Evolutionary conservation across 2,113 vertebrate genomes (phyloP).

Genomic region (Ursus arctos): DNA sequence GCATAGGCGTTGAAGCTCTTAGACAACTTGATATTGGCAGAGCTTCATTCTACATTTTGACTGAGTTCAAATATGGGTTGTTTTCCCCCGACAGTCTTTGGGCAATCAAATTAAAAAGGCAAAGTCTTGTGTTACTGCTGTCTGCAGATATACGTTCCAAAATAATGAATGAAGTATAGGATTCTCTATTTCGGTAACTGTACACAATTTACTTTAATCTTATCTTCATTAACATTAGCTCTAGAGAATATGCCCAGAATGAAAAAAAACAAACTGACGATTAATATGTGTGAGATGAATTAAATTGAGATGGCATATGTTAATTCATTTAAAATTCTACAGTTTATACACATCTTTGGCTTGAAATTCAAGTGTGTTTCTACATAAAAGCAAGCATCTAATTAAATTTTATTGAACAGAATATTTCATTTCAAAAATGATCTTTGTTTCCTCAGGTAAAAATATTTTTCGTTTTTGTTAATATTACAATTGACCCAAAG

Average conservation of each 20-base stretch:
- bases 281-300: background rate
- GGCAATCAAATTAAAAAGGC: background rate
- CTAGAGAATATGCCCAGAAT: background rate
- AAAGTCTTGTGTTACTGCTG: background rate
- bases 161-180: background rate
- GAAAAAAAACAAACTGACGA: background rate
- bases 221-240: background rate
- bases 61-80: background rate
- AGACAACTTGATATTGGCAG: background rate
- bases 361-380: background rate
- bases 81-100: background rate
- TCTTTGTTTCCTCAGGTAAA: background rate
- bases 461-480: background rate
- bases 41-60: background rate
- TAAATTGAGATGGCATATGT: background rate
- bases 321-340: constrained; percentile 44
- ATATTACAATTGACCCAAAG: background rate
- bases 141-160: constrained; percentile 1
- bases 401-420: background rate
- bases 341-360: background rate
- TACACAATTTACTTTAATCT: constrained; percentile 20
- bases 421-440: background rate
- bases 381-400: background rate
- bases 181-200: background rate
- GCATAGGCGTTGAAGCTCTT: background rate